phyloP scores from a whole-genome alignment of 1,140 invertebrate species.

The Ceratitis capitata region DNA sequence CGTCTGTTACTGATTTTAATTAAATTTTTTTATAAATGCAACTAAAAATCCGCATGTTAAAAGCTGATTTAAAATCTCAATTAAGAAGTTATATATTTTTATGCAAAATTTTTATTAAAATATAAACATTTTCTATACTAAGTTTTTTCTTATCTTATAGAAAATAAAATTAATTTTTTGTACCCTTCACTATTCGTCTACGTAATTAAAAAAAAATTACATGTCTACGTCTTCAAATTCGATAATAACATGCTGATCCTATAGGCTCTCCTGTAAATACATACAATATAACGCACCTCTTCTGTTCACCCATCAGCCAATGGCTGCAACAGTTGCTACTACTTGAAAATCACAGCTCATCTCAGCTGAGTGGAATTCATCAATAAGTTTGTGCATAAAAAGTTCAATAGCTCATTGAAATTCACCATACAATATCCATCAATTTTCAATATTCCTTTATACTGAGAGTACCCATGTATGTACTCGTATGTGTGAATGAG shows the following conservation, averaged over 20 bases:
- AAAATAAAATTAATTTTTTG: no score
- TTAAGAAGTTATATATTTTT: no score
- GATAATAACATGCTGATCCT: not conserved
- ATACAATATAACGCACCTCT: not conserved
- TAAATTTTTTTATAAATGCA: no score
- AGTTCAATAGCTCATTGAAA: constrained; percentile 38
- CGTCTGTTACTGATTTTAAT: no score
- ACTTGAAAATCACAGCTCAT: constrained; percentile 16
- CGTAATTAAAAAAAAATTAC: not conserved
- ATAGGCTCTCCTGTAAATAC: not conserved
- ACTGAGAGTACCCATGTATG: no score
- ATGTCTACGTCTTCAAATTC: not conserved
- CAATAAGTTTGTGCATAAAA: not conserved
- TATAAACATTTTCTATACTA: no score
- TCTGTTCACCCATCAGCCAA: not conserved
- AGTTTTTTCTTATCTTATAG: no score
- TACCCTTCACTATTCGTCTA: no score
- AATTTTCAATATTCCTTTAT: not conserved
- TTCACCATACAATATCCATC: not conserved
- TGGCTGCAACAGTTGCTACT: constrained; percentile 7
- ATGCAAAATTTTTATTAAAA: no score
- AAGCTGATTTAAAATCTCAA: no score
- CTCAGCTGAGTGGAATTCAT: not conserved
- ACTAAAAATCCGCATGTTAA: no score
- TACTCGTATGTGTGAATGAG: not conserved